A percentile compares a stretch with the other conserved stretches of the same genome.
phyloP scores from a whole-genome alignment of 2,113 vertebrate genomes.

The Aptenodytes patagonicus region DNA sequence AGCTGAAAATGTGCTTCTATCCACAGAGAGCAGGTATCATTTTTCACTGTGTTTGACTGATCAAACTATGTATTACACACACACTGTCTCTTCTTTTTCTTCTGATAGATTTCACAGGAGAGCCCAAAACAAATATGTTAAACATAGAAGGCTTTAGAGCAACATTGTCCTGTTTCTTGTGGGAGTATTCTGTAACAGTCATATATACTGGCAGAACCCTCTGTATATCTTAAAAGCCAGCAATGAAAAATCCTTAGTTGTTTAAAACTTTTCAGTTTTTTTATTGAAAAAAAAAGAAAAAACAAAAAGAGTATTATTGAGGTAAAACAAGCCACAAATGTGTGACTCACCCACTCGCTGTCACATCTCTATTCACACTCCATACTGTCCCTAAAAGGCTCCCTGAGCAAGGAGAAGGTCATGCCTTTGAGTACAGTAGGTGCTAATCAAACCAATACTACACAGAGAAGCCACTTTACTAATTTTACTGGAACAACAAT shows the following conservation, averaged over 20 bases:
- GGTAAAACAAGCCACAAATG: neutral
- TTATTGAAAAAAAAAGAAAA: neutral
- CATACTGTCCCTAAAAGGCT: neutral
- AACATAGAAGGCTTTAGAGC: neutral
- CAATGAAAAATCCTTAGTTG: neutral
- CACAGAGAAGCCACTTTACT: neutral
- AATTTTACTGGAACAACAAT: neutral
- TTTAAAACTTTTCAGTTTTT: neutral
- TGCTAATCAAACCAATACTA: neutral
- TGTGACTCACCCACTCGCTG: neutral
- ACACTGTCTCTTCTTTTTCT: neutral
- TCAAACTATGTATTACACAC: neutral
- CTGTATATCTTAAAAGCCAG: neutral
- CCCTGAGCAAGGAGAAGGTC: neutral
- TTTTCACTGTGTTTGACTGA: neutral
- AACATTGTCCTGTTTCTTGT: neutral
- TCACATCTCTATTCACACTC: neutral
- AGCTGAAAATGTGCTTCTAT: neutral
- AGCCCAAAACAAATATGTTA: slow-evolving; percentile 34
- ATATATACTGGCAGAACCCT: neutral
- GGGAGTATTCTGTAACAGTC: slow-evolving; percentile 12
- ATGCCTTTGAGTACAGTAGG: neutral
- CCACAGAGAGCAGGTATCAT: neutral
- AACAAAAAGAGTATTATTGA: neutral
- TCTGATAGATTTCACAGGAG: slow-evolving; percentile 18